Evolutionary conservation across 1,140 invertebrate genomes (phyloP), one percentile per base, ranked within the genome.

Genomic region (Helicorthomorpha holstii): DNA sequence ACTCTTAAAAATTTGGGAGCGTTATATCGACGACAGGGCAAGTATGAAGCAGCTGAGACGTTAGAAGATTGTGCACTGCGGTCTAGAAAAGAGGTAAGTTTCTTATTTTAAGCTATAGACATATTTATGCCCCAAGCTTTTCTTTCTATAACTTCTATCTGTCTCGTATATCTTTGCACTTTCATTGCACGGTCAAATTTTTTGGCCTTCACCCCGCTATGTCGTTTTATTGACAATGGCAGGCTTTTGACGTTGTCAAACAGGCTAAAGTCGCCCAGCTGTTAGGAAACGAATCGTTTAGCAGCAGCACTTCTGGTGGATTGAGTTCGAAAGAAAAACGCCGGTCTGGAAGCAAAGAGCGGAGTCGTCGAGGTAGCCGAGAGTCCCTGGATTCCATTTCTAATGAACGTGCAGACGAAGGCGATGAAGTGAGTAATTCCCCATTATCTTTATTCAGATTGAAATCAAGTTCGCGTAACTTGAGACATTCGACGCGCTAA

Each of bases 11-110:
- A 98, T 72, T 75, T 99, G 22, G 93, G 92, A 47, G 93, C 93
- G 1, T 76, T 98, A 12, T 98, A 98, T 69, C 76, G 95, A 62
- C 77, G 93, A 57, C 93, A 98, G 73, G 94, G 94, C 52, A 97
- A 96, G 72, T 98, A 95, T 70, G 93, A 98, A 68, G 95, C 95
- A 4, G 95, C 95, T 19, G 94, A 98, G 67, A 97, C 92, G 0
- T 73, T 99, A 16, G 95, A 99, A 67, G 94, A 98, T 72, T 97
- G 92, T 74, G 90, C 90, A 23, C 73, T 94, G 56, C 75, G 91
- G 61, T 92, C 87, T 59, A 77, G 89, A 69, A 92, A 89, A 73
- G 89, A 95, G 79, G 88, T 86, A 67, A 64, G 51, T 46, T 22
- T 34, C 29, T 7, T 34, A 34, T 34, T 16, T 34, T 7, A 7